Evolutionary conservation across 2,113 vertebrate species (phyloP), one percentile per base, ranked within the genome.

Genomic region (Puffinus mauretanicus): DNA sequence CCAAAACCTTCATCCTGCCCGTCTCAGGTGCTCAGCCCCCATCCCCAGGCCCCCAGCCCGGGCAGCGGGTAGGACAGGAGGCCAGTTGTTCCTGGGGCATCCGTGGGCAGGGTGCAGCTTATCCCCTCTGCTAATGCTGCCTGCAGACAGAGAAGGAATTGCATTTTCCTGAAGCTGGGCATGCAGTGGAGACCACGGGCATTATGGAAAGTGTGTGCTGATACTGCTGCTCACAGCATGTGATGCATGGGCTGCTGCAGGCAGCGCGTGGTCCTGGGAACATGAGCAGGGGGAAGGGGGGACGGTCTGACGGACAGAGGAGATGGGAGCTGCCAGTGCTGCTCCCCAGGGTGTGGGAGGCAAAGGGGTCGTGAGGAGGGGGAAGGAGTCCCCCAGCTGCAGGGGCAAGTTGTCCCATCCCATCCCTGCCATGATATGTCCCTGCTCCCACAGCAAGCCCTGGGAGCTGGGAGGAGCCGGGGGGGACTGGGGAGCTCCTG

Each of bases 241-340:
- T 65, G 54, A 44, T 52, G 24, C 44, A 69, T 34, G 40, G 83
- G 82, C 47, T 82, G 21, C 61, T 75, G 75, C 25, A 34, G 57
- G 32, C 70, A 86, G 57, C 52, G 32, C 26, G 36, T 0, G 1
- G 17, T 60, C 52, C 66, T 86, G 58, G 44, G 82, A 86, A 60
- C 0, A 0, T 0, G 3, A 71, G 22, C 30, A 79, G 30, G 13
- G 21, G 6, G 13, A 85, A 34, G 26, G 16, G 47, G 42, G 64
- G 32, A 30, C 0, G 3, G 2, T 71, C 60, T 79, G 65, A 82
- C 90, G 64, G 57, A 69, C 52, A 66, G 47, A 79, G 55, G 38
- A 80, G 32, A 6, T 36, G 44, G 47, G 47, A 90, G 47, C 27
- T 79, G 19, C 38, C 22, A 42, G 38, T 27, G 32, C 42, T 67